Conservation (phyloP, 2,113 vertebrate genomes). For the Damaliscus lunatus region DNA sequence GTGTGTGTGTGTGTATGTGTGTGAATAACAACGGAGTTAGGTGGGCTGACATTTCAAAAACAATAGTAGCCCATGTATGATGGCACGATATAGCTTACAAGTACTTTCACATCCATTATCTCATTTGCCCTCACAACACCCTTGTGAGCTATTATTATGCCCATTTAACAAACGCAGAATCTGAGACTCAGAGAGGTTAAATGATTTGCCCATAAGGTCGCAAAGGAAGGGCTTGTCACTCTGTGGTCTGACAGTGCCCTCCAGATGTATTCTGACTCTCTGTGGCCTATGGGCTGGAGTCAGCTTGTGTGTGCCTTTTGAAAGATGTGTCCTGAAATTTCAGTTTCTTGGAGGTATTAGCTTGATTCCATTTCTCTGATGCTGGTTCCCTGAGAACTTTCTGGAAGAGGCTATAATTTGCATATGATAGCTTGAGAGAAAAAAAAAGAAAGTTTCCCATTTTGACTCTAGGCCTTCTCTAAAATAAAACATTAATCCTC, state of each 20-base stretch:
- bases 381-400: neutral
- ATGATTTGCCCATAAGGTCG: neutral
- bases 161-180: neutral
- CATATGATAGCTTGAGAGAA: neutral
- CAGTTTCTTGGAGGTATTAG: neutral
- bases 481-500: slow-evolving; percentile 27
- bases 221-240: neutral
- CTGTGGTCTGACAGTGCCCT: neutral
- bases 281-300: neutral
- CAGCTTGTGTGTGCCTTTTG: neutral
- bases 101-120: neutral
- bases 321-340: neutral
- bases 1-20: neutral
- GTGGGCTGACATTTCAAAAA: neutral
- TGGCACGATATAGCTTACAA: neutral
- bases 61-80: neutral
- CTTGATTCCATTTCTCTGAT: slow-evolving; percentile 1
- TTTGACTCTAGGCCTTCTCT: neutral
- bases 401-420: neutral
- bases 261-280: neutral
- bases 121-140: neutral
- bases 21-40: neutral
- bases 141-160: neutral
- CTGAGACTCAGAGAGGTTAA: neutral
- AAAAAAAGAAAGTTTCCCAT: neutral